These are phyloP conservation scores for Malurus melanocephalus DNA, from an alignment of 2,113 vertebrate species.

Conservation along the genomic window DNA sequence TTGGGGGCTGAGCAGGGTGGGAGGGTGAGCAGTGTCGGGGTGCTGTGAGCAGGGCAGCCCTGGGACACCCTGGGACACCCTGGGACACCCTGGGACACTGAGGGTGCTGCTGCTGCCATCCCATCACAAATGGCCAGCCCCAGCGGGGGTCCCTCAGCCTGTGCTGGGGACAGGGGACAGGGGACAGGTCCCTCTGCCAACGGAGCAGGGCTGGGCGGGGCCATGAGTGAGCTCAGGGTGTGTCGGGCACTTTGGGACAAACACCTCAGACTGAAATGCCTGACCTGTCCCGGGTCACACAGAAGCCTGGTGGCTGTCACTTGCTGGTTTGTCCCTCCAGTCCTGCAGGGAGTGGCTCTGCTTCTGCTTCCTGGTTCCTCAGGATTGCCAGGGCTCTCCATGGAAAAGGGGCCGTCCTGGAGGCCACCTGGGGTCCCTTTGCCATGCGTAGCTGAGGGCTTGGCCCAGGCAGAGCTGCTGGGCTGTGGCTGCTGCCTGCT, in stretches of 20 bases:
- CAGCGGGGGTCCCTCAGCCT: background rate
- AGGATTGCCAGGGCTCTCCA: background rate
- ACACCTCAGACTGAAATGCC: background rate
- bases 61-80: background rate
- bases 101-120: background rate
- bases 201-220: background rate
- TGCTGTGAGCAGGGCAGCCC: too few relatives aligned
- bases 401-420: background rate
- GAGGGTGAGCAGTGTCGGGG: background rate
- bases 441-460: background rate
- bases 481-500: background rate
- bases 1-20: background rate
- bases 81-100: background rate
- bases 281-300: background rate
- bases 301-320: background rate
- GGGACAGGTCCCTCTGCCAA: too few relatives aligned
- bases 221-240: background rate
- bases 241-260: background rate
- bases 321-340: background rate
- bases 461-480: background rate
- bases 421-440: background rate
- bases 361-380: background rate
- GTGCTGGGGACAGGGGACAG: background rate
- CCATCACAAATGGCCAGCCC: fast-evolving
- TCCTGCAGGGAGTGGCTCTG: background rate